A percentile compares a stretch with the other conserved stretches of the same genome.
phyloP scores from a whole-genome alignment of 2,113 vertebrate species.

The Trichomycterus rosablanca region DNA sequence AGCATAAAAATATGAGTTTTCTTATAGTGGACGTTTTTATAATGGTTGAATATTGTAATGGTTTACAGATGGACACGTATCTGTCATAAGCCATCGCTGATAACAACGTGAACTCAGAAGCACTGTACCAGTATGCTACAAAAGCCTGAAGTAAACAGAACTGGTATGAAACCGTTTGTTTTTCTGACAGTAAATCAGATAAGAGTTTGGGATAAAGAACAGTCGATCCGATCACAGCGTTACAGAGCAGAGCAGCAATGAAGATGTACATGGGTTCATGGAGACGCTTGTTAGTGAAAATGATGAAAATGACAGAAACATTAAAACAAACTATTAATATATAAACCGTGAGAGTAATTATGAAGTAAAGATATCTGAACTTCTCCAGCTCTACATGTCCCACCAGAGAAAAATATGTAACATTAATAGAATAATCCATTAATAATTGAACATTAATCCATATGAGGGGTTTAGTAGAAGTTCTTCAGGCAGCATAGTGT shows the following conservation, averaged over 20 bases:
- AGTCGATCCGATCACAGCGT: background rate
- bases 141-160: background rate
- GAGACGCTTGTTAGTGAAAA: background rate
- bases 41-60: background rate
- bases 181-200: background rate
- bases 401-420: background rate
- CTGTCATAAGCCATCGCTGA: conserved; percentile 3
- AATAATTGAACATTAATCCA: too few relatives aligned
- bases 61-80: conserved; percentile 3
- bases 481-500: too few relatives aligned
- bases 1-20: background rate
- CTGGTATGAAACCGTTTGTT: background rate
- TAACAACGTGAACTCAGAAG: background rate
- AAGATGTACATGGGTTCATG: conserved; percentile 15
- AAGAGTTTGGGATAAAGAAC: conserved; percentile 10
- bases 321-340: conserved; percentile 1
- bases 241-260: conserved; percentile 8
- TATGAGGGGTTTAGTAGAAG: too few relatives aligned
- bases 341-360: background rate
- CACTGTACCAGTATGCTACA: background rate
- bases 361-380: background rate
- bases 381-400: background rate
- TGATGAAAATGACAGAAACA: background rate
- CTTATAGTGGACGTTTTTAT: background rate
- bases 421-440: background rate